These are phyloP conservation scores for Chelidonichthys spinosus DNA, from an alignment of 2,797 vertebrate species.

Conservation along the genomic window DNA sequence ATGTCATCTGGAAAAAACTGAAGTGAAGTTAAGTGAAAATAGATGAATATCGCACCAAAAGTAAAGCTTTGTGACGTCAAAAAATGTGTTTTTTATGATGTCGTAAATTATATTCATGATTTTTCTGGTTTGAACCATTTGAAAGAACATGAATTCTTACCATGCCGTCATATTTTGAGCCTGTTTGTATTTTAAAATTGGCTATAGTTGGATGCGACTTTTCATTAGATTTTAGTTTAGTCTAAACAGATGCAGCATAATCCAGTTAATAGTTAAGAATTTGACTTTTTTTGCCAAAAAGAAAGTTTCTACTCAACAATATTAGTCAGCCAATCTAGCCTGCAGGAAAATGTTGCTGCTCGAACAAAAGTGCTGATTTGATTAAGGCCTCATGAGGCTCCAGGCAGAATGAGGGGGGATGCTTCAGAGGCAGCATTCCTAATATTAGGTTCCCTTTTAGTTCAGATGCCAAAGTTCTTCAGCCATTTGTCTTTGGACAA, in stretches of 20 bases:
- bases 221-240: neutral
- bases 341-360: slow-evolving; percentile 26
- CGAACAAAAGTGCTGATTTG: slow-evolving; percentile 41
- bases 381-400: slow-evolving; percentile 45
- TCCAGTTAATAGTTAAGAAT: neutral
- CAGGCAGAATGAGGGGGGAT: slow-evolving; percentile 17
- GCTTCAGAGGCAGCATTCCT: slow-evolving; percentile 54
- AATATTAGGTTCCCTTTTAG: slow-evolving; percentile 72
- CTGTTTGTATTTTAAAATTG: neutral
- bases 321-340: neutral
- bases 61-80: neutral
- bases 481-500: slow-evolving; percentile 63
- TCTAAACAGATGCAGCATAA: neutral
- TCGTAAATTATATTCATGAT: neutral
- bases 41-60: neutral
- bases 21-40: neutral
- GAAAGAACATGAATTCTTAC: neutral
- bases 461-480: slow-evolving; percentile 65
- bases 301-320: neutral
- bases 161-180: neutral
- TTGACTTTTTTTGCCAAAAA: neutral
- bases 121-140: neutral
- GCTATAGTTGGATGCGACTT: neutral
- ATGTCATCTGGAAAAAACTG: neutral
- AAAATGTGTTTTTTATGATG: neutral